Conservation (phyloP, 2,888 invertebrate genomes). For the Epicampocera succincta region DNA sequence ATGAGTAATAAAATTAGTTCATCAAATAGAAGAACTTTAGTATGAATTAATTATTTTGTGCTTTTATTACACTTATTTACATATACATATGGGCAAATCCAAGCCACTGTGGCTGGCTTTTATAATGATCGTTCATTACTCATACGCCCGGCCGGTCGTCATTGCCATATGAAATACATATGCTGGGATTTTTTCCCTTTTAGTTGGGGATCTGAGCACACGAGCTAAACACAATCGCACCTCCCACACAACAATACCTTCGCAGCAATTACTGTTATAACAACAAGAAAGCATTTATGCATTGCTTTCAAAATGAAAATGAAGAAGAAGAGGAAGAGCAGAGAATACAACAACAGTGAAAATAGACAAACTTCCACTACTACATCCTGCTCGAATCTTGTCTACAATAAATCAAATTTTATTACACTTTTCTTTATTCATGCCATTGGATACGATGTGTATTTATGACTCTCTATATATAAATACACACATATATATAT, state of each 20-base stretch:
- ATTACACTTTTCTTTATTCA: slow-evolving; percentile 82
- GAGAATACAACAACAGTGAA: slow-evolving; percentile 8
- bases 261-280: slow-evolving; percentile 35
- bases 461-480: slow-evolving; percentile 51
- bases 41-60: too few relatives aligned
- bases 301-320: slow-evolving; percentile 38
- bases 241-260: slow-evolving; percentile 54
- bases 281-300: slow-evolving; percentile 53
- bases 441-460: slow-evolving; percentile 71
- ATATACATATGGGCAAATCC: too few relatives aligned
- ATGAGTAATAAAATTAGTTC: too few relatives aligned
- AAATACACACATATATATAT: too few relatives aligned
- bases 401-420: slow-evolving; percentile 82
- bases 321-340: slow-evolving; percentile 16
- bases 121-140: slow-evolving; percentile 57
- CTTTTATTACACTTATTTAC: too few relatives aligned
- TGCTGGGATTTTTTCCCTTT: slow-evolving; percentile 43
- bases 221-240: slow-evolving; percentile 72
- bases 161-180: slow-evolving; percentile 72
- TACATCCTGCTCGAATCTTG: slow-evolving; percentile 81
- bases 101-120: slow-evolving; percentile 20
- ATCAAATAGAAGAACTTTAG: too few relatives aligned
- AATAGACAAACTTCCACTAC: slow-evolving; percentile 72
- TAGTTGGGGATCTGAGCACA: slow-evolving; percentile 29
- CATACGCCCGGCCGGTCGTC: slow-evolving; percentile 66